phyloP scores from a whole-genome alignment of 92 coral and sea anemone genomes.

The Anthopleura xanthogrammica region DNA sequence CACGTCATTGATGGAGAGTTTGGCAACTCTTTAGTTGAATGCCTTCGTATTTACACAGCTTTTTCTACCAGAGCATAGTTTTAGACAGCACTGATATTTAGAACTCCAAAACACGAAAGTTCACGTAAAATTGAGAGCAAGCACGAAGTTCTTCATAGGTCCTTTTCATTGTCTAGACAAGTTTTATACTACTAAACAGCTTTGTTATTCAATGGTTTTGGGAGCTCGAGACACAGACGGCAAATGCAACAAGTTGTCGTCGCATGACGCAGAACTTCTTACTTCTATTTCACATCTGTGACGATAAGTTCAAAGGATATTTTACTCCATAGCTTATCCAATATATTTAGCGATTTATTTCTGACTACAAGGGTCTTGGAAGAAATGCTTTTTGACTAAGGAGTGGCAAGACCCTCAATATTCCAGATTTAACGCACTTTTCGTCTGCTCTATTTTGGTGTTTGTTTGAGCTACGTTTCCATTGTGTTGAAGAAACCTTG shows the following conservation, averaged over 20 bases:
- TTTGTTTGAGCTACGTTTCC: background rate
- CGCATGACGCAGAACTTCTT: background rate
- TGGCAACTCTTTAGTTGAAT: slow-evolving; percentile 1
- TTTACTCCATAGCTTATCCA: background rate
- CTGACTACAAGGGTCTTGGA: background rate
- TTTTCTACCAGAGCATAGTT: background rate
- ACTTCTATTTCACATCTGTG: background rate
- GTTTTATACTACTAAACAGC: background rate
- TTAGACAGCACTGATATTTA: background rate
- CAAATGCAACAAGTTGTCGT: slow-evolving; percentile 45
- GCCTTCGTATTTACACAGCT: background rate
- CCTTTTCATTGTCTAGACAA: no score
- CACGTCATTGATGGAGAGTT: background rate
- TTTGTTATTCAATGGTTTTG: background rate
- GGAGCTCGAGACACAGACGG: background rate
- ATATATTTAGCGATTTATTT: background rate
- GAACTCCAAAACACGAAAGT: background rate
- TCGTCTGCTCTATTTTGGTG: background rate
- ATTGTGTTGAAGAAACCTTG: background rate
- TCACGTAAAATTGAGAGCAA: background rate
- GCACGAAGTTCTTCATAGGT: background rate
- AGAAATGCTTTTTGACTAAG: background rate
- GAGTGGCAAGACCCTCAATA: background rate
- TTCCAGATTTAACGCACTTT: background rate
- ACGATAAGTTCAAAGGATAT: background rate